Conservation (phyloP, 2,797 vertebrate genomes). For the Tragopan temminckii region DNA sequence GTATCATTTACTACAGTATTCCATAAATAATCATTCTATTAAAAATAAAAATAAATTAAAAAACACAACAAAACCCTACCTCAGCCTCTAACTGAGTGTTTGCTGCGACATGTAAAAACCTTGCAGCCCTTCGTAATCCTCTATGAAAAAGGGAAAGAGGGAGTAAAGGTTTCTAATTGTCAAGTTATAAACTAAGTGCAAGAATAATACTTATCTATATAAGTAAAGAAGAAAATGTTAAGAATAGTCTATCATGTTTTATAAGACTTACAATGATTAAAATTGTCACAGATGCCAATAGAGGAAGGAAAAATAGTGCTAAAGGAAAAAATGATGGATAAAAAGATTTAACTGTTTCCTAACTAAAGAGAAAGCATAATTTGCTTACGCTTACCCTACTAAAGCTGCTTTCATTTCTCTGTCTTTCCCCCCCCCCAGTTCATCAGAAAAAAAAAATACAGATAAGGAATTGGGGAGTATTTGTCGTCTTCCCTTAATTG, state of each 20-base stretch:
- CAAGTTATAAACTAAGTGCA: neutral
- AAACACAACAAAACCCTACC: neutral
- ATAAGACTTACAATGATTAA: neutral
- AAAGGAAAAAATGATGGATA: neutral
- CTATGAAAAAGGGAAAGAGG: neutral
- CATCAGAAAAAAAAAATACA: neutral
- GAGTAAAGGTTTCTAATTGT: neutral
- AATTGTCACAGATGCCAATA: neutral
- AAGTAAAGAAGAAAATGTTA: neutral
- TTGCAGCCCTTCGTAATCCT: neutral
- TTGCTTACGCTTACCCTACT: neutral
- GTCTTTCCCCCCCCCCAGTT: neutral
- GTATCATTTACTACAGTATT: neutral
- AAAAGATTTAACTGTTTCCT: neutral
- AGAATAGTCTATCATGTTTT: neutral
- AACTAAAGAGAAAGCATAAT: neutral
- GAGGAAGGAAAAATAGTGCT: neutral
- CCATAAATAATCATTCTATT: neutral
- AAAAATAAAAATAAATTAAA: neutral
- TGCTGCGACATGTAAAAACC: neutral
- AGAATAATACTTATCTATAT: neutral
- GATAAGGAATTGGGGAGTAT: neutral
- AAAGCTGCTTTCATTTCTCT: neutral
- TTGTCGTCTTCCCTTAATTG: constrained; percentile 5
- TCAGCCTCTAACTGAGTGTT: neutral